phyloP scores from a whole-genome alignment of 2,797 vertebrate species.

The Hipposideros larvatus region DNA sequence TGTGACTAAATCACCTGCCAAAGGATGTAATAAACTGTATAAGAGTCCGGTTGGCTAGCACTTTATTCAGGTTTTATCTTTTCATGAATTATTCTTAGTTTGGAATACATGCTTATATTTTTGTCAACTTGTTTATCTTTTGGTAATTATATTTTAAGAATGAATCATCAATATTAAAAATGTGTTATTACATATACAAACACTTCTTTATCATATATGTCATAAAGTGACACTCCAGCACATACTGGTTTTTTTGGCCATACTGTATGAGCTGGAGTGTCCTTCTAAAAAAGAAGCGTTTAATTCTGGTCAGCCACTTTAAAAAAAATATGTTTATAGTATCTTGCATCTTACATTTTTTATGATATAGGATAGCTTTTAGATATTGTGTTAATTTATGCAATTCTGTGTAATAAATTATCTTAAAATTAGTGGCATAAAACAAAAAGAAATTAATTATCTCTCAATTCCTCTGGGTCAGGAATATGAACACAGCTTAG shows the following conservation, averaged over 20 bases:
- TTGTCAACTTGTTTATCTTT: neutral
- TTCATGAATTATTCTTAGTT: neutral
- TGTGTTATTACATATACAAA: neutral
- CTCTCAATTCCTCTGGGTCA: neutral
- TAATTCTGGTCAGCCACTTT: neutral
- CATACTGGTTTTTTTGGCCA: no score
- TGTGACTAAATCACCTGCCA: neutral
- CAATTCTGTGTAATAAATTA: neutral
- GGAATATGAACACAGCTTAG: neutral
- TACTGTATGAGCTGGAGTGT: no score
- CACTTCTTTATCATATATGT: no score
- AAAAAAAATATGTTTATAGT: neutral
- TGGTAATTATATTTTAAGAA: neutral
- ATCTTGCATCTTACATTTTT: neutral
- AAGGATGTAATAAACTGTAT: neutral
- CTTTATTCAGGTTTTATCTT: neutral
- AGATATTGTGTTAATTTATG: neutral
- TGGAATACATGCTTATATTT: neutral
- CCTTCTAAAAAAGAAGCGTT: neutral
- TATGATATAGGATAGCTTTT: neutral
- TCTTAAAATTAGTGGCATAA: neutral
- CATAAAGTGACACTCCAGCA: no score
- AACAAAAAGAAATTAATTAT: neutral
- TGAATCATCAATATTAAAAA: neutral
- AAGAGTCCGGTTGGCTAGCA: neutral